Base-by-base conservation (phyloP, 2,797 vertebrate genomes). In the Nyctalus aviator region DNA sequence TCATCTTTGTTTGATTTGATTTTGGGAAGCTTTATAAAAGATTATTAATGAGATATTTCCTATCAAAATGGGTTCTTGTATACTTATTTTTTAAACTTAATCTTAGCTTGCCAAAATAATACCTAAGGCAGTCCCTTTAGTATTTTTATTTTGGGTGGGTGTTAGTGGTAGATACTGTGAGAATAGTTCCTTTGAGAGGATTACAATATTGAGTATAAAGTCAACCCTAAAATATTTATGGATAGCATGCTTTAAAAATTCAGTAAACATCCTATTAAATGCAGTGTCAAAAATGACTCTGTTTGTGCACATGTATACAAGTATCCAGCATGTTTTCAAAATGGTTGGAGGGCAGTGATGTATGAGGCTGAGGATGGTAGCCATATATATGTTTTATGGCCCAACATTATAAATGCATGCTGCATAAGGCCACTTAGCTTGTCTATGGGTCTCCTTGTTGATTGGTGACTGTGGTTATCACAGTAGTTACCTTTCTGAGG, bases 121-220 rank as follows among this genome's bases (percentile, higher is more conserved):
- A 85, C 14, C n/a, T 25, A 82, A 32, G 30, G 15, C n/a, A 55
- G 9, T 93, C 27, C 25, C 8, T 66, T 50, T 23, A 32, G 68
- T 57, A 44, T 81, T 92, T 88, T 90, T 71, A n/a, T 75, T 84
- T 78, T 84, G 92, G 88, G 83, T 0, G 11, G 83, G 48, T 83
- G 48, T 90, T 93, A 75, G 73, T 17, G 7, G 66, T 53, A 23
- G 92, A 66, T 46, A 18, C 11, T 78, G 3, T 50, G 79, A 50
- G 88, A 90, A 87, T 32, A 23, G 8, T 48, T 95, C 84, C 91
- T 91, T 85, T 75, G 96, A 95, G 95, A 96, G 37, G 35, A 81
- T 96, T 78, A 93, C 73, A 14, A 8, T 91, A 71, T 86, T 91
- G 64, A 53, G 55, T 87, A 25, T 88, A 71, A 95, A 94, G 84